Percentiles rank a stretch among this genome's conserved stretches.
Conservation (phyloP, 2,888 invertebrate genomes). For the Heliconius ismenius region DNA sequence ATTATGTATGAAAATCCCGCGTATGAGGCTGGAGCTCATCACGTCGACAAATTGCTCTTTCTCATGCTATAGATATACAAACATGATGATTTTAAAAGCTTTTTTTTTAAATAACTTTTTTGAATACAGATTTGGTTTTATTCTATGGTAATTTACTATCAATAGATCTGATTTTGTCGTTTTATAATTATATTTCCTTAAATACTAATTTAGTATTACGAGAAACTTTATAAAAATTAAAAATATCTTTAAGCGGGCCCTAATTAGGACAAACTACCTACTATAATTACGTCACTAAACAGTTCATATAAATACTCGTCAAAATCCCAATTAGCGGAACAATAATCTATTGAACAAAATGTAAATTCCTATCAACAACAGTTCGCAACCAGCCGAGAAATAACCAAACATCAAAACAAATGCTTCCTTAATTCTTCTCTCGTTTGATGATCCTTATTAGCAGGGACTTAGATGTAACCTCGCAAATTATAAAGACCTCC, state of each 20-base stretch:
- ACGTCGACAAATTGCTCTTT: conserved; percentile 66
- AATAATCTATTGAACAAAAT: conserved; percentile 20
- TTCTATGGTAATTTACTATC: not conserved
- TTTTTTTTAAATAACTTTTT: not conserved
- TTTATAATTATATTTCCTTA: not conserved
- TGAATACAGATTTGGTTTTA: not conserved
- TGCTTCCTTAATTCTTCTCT: conserved; percentile 73
- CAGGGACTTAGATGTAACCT: conserved; percentile 77
- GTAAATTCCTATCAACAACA: conserved; percentile 41
- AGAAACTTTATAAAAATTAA: too few species aligned
- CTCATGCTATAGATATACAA: conserved; percentile 42
- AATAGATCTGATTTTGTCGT: not conserved
- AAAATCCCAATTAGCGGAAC: conserved; percentile 3
- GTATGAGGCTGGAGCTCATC: conserved; percentile 74
- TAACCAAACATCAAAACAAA: conserved; percentile 77
- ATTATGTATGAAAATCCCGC: conserved; percentile 80
- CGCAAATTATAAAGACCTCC: conserved; percentile 76
- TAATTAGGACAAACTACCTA: not conserved
- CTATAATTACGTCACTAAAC: not conserved
- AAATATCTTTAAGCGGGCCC: not conserved
- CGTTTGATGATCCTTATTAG: conserved; percentile 80
- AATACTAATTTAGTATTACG: not conserved
- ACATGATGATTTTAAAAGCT: not conserved
- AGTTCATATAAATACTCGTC: not conserved
- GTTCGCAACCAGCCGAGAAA: conserved; percentile 51